Evolutionary conservation across 2,888 invertebrate genomes (phyloP).

Genomic region (Saturnia japonica): DNA sequence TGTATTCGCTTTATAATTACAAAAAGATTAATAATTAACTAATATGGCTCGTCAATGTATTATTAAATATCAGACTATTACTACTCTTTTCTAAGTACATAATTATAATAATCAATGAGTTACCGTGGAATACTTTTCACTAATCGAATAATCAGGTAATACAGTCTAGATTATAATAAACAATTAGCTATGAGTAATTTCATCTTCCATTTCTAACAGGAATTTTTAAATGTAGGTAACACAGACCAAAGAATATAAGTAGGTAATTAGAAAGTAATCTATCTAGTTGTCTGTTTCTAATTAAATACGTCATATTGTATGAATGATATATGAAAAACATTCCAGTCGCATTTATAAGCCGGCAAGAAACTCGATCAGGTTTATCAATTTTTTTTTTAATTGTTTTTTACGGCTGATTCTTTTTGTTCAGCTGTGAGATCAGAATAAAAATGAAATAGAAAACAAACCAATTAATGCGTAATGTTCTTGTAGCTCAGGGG

Average conservation of each 20-base stretch:
- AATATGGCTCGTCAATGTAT: neutral
- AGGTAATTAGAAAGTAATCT: neutral
- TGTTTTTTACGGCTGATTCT: no score
- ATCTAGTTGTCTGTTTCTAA: neutral
- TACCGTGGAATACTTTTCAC: slow-evolving; percentile 45
- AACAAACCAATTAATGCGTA: no score
- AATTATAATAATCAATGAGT: slow-evolving; percentile 1
- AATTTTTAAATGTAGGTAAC: no score
- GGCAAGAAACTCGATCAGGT: no score
- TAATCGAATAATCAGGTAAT: slow-evolving; percentile 35
- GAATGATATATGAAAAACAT: no score
- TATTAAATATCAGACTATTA: neutral
- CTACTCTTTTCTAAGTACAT: slow-evolving; percentile 28
- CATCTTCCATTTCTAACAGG: neutral
- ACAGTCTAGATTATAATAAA: slow-evolving; percentile 33
- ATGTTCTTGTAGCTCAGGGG: no score
- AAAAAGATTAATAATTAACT: slow-evolving; percentile 10
- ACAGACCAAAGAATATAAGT: no score
- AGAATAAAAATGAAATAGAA: no score
- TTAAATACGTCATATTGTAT: neutral
- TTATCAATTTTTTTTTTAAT: no score
- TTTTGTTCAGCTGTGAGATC: no score
- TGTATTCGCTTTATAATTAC: neutral
- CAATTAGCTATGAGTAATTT: slow-evolving; percentile 9
- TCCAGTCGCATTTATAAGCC: no score